Evolutionary conservation across 2,888 invertebrate genomes (phyloP).

Genomic region (Prenolepis imparis): DNA sequence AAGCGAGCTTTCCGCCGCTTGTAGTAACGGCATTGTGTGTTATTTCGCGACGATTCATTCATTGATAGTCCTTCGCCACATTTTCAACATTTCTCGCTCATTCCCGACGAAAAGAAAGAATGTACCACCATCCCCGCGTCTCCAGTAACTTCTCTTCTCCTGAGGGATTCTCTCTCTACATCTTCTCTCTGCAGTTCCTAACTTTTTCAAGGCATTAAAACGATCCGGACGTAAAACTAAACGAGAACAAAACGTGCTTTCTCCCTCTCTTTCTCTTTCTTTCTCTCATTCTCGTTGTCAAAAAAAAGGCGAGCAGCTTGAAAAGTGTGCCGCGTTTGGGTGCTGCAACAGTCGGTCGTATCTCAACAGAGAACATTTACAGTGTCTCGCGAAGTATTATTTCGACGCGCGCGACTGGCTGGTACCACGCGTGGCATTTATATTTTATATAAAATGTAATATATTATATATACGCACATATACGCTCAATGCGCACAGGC

Average conservation of each 20-base stretch:
- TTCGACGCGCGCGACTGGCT: conserved; percentile 25
- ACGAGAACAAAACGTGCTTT: conserved; percentile 10
- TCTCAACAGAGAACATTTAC: conserved; percentile 47
- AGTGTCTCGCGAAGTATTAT: conserved; percentile 50
- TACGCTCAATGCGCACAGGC: neutral
- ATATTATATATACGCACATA: neutral
- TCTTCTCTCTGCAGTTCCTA: conserved; percentile 9
- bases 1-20: neutral
- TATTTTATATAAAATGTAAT: conserved; percentile 33
- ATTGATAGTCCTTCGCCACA: conserved; percentile 26
- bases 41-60: conserved; percentile 23
- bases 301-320: conserved; percentile 36
- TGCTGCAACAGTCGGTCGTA: conserved; percentile 35
- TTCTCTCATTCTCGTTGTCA: conserved; percentile 18
- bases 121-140: neutral
- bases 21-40: neutral
- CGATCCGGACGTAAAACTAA: conserved; percentile 37
- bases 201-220: conserved; percentile 46
- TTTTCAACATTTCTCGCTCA: conserved; percentile 44
- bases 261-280: neutral
- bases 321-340: conserved; percentile 31
- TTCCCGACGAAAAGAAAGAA: conserved; percentile 12
- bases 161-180: conserved; percentile 20
- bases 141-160: neutral
- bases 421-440: conserved; percentile 29